These are phyloP conservation scores for Halcyon chelicuti DNA, from an alignment of 2,797 vertebrate genomes.

Conservation along the genomic window DNA sequence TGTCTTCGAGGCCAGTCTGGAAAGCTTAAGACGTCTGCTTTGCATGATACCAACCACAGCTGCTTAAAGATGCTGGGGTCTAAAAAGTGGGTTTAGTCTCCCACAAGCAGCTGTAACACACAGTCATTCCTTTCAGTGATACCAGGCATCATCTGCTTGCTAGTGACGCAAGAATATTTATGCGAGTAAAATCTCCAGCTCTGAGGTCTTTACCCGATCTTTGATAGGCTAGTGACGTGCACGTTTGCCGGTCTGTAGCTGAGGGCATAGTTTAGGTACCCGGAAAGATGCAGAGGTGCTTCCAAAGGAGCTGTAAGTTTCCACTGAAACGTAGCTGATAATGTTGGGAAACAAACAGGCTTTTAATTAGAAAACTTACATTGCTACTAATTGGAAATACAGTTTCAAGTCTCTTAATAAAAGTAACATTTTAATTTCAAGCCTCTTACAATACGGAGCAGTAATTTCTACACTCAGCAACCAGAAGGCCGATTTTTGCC, in stretches of 20 bases:
- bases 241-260: neutral
- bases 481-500: neutral
- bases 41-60: neutral
- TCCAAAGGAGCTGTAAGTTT: neutral
- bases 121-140: neutral
- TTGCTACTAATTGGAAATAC: neutral
- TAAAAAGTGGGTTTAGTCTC: neutral
- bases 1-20: neutral
- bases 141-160: neutral
- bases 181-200: neutral
- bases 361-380: neutral
- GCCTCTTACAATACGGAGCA: neutral
- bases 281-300: neutral
- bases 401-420: neutral
- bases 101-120: neutral
- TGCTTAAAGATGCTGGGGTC: neutral
- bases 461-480: neutral
- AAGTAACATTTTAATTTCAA: neutral
- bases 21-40: neutral
- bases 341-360: neutral
- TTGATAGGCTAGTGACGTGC: neutral
- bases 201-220: neutral
- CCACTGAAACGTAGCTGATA: neutral
- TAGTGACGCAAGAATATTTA: neutral
- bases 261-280: neutral